phyloP scores from a whole-genome alignment of 2,888 invertebrate genomes.

The Oeneis ivallda region DNA sequence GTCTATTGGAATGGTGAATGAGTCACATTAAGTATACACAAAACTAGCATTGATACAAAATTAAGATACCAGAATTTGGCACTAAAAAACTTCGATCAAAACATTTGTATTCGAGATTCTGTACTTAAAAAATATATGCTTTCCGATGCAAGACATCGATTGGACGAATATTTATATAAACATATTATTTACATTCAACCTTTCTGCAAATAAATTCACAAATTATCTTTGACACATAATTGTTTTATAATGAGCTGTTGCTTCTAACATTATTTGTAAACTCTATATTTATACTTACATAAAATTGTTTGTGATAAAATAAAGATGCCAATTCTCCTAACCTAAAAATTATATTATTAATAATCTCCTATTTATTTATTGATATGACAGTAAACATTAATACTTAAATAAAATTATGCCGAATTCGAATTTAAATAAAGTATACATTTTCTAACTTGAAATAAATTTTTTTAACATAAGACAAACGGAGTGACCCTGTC shows the following conservation, averaged over 20 bases:
- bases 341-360: slow-evolving; percentile 49
- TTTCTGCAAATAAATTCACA: slow-evolving; percentile 15
- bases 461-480: slow-evolving; percentile 30
- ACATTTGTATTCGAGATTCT: slow-evolving; percentile 65
- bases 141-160: slow-evolving; percentile 49
- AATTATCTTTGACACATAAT: slow-evolving; percentile 11
- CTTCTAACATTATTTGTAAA: slow-evolving; percentile 1
- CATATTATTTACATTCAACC: slow-evolving; percentile 69
- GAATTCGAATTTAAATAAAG: slow-evolving; percentile 33
- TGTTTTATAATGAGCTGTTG: slow-evolving; percentile 5
- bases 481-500: slow-evolving; percentile 3
- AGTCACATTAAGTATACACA: slow-evolving; percentile 43
- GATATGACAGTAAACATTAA: slow-evolving; percentile 59
- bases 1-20: slow-evolving; percentile 73
- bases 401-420: slow-evolving; percentile 43
- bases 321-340: slow-evolving; percentile 49
- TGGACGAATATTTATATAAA: slow-evolving; percentile 68
- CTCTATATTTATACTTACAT: slow-evolving; percentile 24
- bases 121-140: slow-evolving; percentile 68
- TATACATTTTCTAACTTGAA: slow-evolving; percentile 29
- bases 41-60: slow-evolving; percentile 41
- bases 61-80: slow-evolving; percentile 65
- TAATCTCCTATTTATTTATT: slow-evolving; percentile 47
- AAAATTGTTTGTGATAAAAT: slow-evolving; percentile 54
- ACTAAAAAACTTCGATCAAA: slow-evolving; percentile 56